A percentile compares a stretch with the other conserved stretches of the same genome.
phyloP scores from a whole-genome alignment of 2,888 invertebrate species.

The Clistopyga incitator region DNA sequence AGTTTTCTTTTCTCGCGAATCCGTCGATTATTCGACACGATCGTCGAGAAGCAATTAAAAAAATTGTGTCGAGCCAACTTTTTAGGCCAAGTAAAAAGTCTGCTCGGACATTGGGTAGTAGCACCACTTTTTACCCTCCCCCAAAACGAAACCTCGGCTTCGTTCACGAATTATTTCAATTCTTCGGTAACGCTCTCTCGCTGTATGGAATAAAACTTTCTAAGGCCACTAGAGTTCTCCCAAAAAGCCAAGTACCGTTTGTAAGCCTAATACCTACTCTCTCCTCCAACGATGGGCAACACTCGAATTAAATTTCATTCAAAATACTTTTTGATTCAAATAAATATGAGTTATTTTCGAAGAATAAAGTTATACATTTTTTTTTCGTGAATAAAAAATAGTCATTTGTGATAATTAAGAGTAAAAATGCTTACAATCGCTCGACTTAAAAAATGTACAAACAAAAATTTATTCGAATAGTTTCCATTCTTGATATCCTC shows the following conservation, averaged over 20 bases:
- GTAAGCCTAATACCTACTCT: slow-evolving; percentile 38
- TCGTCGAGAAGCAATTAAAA: neutral
- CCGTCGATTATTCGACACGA: neutral
- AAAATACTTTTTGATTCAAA: neutral
- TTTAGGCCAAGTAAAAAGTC: slow-evolving; percentile 5
- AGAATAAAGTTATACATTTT: too few species aligned
- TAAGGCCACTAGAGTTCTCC: slow-evolving; percentile 76
- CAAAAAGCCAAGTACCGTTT: slow-evolving; percentile 45
- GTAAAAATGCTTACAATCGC: neutral
- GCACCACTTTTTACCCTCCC: slow-evolving; percentile 39
- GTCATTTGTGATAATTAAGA: neutral
- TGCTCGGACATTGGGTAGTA: slow-evolving; percentile 30
- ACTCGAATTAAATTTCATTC: neutral
- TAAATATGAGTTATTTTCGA: neutral
- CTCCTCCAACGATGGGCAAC: neutral
- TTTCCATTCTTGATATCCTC: neutral
- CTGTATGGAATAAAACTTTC: slow-evolving; percentile 64
- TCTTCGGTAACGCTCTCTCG: slow-evolving; percentile 54
- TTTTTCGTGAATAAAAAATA: neutral
- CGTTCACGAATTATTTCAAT: slow-evolving; percentile 39
- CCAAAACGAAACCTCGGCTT: neutral
- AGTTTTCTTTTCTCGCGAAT: neutral
- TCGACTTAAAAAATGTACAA: neutral
- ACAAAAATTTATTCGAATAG: neutral
- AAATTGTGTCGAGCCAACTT: slow-evolving; percentile 23